These are phyloP conservation scores for Dromius quadrimaculatus DNA, from an alignment of 2,888 invertebrate species.

Conservation along the genomic window DNA sequence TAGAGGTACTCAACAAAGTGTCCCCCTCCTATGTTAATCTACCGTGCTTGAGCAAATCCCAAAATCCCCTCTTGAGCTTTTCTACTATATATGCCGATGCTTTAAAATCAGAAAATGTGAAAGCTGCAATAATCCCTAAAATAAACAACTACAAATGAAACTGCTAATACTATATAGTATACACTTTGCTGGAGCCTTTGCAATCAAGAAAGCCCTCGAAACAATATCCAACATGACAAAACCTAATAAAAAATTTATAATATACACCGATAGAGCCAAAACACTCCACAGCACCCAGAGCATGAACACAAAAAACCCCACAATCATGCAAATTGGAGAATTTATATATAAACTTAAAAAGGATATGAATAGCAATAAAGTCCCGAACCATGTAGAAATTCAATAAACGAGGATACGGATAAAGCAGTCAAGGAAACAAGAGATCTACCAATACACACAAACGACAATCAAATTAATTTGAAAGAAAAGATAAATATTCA, in stretches of 20 bases:
- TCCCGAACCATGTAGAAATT: slow-evolving; percentile 58
- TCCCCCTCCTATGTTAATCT: too few relatives aligned
- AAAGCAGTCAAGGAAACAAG: neutral
- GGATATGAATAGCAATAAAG: slow-evolving; percentile 64
- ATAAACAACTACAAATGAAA: neutral
- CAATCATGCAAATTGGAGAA: slow-evolving; percentile 56
- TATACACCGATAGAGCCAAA: neutral
- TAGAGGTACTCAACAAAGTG: too few relatives aligned
- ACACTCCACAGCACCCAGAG: neutral
- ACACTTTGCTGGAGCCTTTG: neutral
- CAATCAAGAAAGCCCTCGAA: neutral
- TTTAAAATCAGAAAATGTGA: neutral
- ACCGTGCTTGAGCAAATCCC: too few relatives aligned
- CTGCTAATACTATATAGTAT: neutral
- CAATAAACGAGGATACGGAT: slow-evolving; percentile 21
- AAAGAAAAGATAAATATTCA: too few relatives aligned
- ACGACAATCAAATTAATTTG: too few relatives aligned
- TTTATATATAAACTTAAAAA: slow-evolving; percentile 8
- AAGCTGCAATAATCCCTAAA: neutral
- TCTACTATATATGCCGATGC: neutral
- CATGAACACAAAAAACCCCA: neutral
- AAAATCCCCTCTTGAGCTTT: too few relatives aligned
- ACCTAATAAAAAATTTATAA: neutral
- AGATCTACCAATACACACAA: neutral
- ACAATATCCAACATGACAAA: neutral